These are phyloP conservation scores for Temnothorax curvispinosus DNA, from an alignment of 1,140 invertebrate species.

Conservation along the genomic window DNA sequence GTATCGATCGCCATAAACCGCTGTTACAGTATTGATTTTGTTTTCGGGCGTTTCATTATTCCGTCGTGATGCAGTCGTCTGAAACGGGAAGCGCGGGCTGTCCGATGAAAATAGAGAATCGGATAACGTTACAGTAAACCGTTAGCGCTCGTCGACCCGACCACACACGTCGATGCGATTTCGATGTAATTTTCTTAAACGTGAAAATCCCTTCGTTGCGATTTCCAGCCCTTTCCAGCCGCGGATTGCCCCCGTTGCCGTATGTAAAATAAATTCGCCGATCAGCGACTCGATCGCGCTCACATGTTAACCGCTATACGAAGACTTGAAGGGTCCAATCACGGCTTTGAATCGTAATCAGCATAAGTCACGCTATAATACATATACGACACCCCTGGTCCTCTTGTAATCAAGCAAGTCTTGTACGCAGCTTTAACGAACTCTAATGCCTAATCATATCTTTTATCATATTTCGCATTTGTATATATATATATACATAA, in stretches of 20 bases:
- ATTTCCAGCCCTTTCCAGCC: constrained; percentile 8
- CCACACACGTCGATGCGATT: constrained; percentile 23
- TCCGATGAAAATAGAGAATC: constrained; percentile 1
- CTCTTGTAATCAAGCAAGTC: constrained; percentile 20
- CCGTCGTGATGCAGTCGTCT: neutral
- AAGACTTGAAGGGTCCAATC: constrained; percentile 72
- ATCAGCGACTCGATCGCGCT: constrained; percentile 20
- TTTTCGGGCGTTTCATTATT: constrained; percentile 25
- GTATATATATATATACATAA: neutral
- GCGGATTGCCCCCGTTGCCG: neutral
- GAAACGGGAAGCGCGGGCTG: neutral
- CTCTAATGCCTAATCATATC: constrained; percentile 40
- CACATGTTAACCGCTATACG: constrained; percentile 27
- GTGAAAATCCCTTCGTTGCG: neutral
- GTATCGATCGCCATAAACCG: constrained; percentile 6
- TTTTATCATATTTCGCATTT: constrained; percentile 2
- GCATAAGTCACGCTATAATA: constrained; percentile 32
- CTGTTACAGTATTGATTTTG: constrained; percentile 42
- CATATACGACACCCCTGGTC: neutral
- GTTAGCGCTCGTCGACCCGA: neutral
- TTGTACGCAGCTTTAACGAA: constrained; percentile 28
- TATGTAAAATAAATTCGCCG: neutral
- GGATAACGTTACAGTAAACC: constrained; percentile 1
- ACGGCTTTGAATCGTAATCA: constrained; percentile 56
- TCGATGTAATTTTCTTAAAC: constrained; percentile 26